A percentile compares a stretch with the other conserved stretches of the same genome.
Conservation (phyloP, 2,888 invertebrate genomes). For the Cantharis rufa region DNA sequence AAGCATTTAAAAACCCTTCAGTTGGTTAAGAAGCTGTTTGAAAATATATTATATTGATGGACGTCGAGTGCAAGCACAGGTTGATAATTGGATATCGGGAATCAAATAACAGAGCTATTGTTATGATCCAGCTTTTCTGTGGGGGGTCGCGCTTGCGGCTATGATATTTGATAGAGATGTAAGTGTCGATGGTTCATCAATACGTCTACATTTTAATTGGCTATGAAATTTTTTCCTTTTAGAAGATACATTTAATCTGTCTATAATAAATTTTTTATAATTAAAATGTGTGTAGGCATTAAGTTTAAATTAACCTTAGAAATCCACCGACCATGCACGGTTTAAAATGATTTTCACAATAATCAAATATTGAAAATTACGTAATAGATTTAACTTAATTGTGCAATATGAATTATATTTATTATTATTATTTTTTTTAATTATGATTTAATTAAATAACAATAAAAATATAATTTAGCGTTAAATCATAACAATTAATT, state of each 20-base stretch:
- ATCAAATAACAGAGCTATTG: conserved; percentile 34
- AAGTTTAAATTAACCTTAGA: not conserved
- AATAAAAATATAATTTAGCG: not conserved
- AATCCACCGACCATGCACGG: not conserved
- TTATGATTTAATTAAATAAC: not conserved
- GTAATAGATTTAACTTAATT: not conserved
- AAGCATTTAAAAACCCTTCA: conserved; percentile 29
- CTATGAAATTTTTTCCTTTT: conserved; percentile 20
- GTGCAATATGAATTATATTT: not conserved
- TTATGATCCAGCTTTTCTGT: conserved; percentile 27
- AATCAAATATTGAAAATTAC: not conserved
- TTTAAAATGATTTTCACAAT: not conserved
- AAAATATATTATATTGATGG: conserved; percentile 28
- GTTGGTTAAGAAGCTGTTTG: conserved; percentile 28
- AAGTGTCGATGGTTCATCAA: conserved; percentile 25
- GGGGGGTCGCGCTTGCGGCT: conserved; percentile 35
- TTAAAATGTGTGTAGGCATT: not conserved
- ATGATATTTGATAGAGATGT: conserved; percentile 36
- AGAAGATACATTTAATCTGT: not conserved
- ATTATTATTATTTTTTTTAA: not conserved
- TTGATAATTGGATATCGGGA: conserved; percentile 35
- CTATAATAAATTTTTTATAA: not conserved
- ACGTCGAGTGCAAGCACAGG: conserved; percentile 26
- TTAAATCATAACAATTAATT: not conserved
- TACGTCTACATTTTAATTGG: conserved; percentile 28